Base-by-base conservation (phyloP, 1,140 invertebrate genomes). In the Colletes gigas region DNA sequence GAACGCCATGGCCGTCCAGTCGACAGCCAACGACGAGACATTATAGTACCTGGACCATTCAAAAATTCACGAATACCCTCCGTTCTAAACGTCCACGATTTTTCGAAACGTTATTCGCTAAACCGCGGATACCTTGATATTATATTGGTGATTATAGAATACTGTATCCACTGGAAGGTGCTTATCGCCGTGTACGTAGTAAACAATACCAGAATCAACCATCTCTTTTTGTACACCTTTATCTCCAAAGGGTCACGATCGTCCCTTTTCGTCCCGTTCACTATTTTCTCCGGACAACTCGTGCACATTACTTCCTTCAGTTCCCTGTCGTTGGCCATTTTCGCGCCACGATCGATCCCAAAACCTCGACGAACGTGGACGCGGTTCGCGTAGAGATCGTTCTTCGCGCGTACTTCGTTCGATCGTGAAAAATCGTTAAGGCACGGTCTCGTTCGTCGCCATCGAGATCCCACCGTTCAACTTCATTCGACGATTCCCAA, bases 1-100 rank as follows among this genome's bases (percentile, higher is more conserved):
- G 89, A 95, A 97, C 57, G 95, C 92, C 94, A 97, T 95, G 0
- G 95, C 83, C 6, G 96, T 95, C 95, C 95, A 96, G 88, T 97
- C 96, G 4, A 97, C 94, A 17, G 94, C 92, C 3, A 94, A 85
- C 10, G 86, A 74, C 19, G 90, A 91, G 2, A 96, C 95, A 12
- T 90, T 88, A 87, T 95, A 95, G 83, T 95, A 95, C 70, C 92
- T 93, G 54, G 68, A 81, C 39, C 73, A 69, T 59, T 30, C 1
- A 30, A 30, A 30, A 30, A 30, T 30, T 30, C 30, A 0, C 30
- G 2, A 30, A 30, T 30, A 30, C 30, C 30, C 30, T 30, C 30
- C 30, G 2, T 30, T 30, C 30, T 30, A 30, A 30, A 30, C 2
- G 1, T 30, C 30, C 30, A 2, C 30, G 30, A 30, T 30, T 30